Base-by-base conservation (phyloP, 1,140 invertebrate species). In the Plectrocnemia conspersa region DNA sequence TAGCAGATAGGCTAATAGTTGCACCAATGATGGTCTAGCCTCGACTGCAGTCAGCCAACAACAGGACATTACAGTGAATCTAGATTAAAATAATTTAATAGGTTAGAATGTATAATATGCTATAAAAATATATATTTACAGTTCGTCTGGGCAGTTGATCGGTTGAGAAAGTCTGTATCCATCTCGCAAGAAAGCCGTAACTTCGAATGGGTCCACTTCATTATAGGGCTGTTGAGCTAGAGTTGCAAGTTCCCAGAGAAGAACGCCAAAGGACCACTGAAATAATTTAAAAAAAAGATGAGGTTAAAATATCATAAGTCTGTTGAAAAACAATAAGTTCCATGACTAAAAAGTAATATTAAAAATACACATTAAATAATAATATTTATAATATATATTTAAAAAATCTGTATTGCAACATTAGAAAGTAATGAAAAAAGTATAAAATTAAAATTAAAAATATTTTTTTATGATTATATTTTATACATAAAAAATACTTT, bases 241-340 rank as follows among this genome's bases (percentile, higher is more conserved):
- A 0, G 92, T 96, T 56, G 91, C 86, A 65, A 97, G 69, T 71
- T 98, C 94, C 94, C 94, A 98, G 41, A 97, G 74, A 24, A 93
- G 81, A 23, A 97, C 89, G 16, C 93, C 94, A 77, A 95, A 87
- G 6, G 91, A 84, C 93, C 93, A 97, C 89, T 93, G 70, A 52
- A 78, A 78, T 67, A 11, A 42, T 55, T n/a, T 7, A 29, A 29
- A 29, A 29, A n/a, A 29, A 29, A 29, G 7, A n/a, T 29, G 6
- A 29, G 7, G 7, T 29, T 29, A 29, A n/a, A 29, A 29, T 29
- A n/a, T 29, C n/a, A n/a, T 29, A 29, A n/a, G 7, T 29, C n/a
- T 29, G 6, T 29, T n/a, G 27, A 7, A 7, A 29, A 7, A 7
- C n/a, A 29, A 7, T 7, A 29, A 29, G n/a, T 29, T 29, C 7